Conservation (phyloP, 2,113 vertebrate species). For the Calypte anna region DNA sequence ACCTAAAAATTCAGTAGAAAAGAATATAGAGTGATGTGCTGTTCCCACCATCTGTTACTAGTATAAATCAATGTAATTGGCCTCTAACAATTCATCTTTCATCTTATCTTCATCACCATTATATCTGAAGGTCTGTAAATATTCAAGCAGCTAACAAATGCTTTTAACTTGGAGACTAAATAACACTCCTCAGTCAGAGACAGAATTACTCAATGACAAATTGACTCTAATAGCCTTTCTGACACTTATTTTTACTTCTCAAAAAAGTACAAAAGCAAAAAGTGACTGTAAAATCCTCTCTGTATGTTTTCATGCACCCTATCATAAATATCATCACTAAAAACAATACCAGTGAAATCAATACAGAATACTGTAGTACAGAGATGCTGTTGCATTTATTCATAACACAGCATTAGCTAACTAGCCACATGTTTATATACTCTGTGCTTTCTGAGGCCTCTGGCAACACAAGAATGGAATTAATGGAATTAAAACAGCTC, state of each 20-base stretch:
- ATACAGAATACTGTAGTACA: not conserved
- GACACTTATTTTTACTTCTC: not conserved
- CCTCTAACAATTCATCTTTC: not conserved
- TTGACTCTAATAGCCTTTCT: not conserved
- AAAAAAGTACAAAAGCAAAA: not conserved
- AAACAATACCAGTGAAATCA: not conserved
- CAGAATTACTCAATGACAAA: not conserved
- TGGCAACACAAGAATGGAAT: not conserved
- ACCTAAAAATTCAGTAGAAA: not conserved
- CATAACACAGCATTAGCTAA: not conserved
- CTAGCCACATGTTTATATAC: not conserved
- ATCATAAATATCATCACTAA: not conserved
- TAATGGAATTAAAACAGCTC: not conserved
- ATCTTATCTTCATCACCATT: not conserved
- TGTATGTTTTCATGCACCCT: not conserved
- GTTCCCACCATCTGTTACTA: not conserved
- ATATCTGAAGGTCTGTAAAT: not conserved
- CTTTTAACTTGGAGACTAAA: not conserved
- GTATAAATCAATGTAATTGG: not conserved
- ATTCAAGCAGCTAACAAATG: not conserved
- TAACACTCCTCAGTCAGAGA: not conserved
- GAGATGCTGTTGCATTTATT: not conserved
- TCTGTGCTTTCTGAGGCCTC: not conserved
- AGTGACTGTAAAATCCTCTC: not conserved
- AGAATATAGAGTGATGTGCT: fast-evolving